Evolutionary conservation across 2,888 invertebrate genomes (phyloP), one percentile per base, ranked within the genome.

Genomic region (Blastobasis adustella): DNA sequence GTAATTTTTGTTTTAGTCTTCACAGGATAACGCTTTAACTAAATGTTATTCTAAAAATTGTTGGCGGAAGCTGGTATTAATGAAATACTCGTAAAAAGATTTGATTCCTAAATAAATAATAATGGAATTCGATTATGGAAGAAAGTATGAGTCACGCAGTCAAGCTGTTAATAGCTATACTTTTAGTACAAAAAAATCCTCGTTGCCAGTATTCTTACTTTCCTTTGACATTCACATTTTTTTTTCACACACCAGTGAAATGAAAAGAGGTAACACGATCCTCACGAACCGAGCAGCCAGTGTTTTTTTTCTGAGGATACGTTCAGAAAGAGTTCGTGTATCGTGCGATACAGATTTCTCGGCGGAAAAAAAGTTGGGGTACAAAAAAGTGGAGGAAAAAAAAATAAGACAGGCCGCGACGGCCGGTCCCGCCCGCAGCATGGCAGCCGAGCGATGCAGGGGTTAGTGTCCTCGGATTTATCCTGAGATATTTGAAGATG

Each of bases 321-420:
- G 63, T 66, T 23, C 23, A 69, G 71, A 76, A 74, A 69, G 70
- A 72, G 60, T 72, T 71, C 71, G 71, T 73, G 67, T 76, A 72
- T 73, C 79, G 81, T 82, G 82, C 82, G 72, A 80, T 83, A 82
- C 80, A 79, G 77, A 82, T 81, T 82, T 78, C 72, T 75, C 70
- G 65, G 73, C 60, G 65, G 71, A 76, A 76, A 76, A 74, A 71
- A 58, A 64, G 51, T 60, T 54, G 8, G 9, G 7, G 52, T 41
- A 44, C 8, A 59, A 62, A 66, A 67, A 71, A 68, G 69, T 65
- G 63, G 63, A 63, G 61, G 60, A 58, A 57, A 52, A 49, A 52
- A 51, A 60, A 56, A 63, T 65, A 67, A 69, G 70, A 69, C 62
- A 62, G 63, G 69, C 68, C 66, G 62, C 23, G 60, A 66, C 62